Evolutionary conservation across 2,888 invertebrate genomes (phyloP), one percentile per base, ranked within the genome.

Genomic region (Protodeltote pygarga): DNA sequence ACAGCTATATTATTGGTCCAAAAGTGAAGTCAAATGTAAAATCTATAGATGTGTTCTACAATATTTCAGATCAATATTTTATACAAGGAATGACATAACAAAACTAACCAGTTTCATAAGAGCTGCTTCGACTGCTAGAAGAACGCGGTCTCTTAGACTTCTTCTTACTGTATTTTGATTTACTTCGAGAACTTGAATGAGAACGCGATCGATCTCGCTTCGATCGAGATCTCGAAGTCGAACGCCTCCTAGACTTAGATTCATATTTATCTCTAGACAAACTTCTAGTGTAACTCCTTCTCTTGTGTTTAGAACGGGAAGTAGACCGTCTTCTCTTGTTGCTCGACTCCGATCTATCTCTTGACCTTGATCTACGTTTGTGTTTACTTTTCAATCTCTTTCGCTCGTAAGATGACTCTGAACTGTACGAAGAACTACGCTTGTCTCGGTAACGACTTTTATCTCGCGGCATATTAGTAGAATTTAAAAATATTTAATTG

Each of bases 401-500:
- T 14, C 83, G 72, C 25, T 89, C 90, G 60, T 87, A 83, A 3
- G 92, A 92, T 1, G 91, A 88, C 23, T 86, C 89, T 0, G 92
- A 91, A 66, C 89, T 89, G 32, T 78, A 77, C 1, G 92, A 89
- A 2, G 87, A 81, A 71, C 90, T 90, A 15, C 89, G 81, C 35
- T 78, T 81, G 3, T 91, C 89, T 3, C 92, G 82, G 41, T 87
- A 82, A n/a, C 86, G 83, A 59, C 81, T 85, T 70, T 78, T 90
- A 49, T 92, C 92, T 15, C 92, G 89, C 42, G 92, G 92, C 92
- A 92, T 91, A n/a, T n/a, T n/a, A 41, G 21, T 60, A 17, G 3
- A 32, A 32, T 23, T 23, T n/a, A 24, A 34, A 23, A 32, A 15
- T 10, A 3, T 20, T 9, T 5, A 11, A 17, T 16, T 34, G 9